Evolutionary conservation across 2,888 invertebrate species (phyloP).

Genomic region (Mimumesa dahlbomi): DNA sequence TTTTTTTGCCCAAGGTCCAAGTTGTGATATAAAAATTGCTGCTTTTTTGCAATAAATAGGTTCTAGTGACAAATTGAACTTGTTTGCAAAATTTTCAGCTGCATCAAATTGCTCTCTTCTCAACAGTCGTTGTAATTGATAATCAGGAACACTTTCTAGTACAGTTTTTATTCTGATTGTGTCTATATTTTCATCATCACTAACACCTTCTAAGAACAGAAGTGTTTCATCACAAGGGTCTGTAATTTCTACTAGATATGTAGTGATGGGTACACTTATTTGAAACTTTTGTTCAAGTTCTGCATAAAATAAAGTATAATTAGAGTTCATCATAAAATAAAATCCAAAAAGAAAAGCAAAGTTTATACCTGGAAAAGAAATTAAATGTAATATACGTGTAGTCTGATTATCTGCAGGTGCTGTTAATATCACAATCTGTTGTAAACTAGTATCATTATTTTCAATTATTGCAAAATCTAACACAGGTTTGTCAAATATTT

Average conservation of each 20-base stretch:
- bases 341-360: conserved; percentile 21
- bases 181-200: conserved; percentile 58
- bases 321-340: conserved; percentile 36
- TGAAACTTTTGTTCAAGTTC: conserved; percentile 73
- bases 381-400: conserved; percentile 56
- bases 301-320: conserved; percentile 39
- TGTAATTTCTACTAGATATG: conserved; percentile 70
- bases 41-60: conserved; percentile 80
- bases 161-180: conserved; percentile 76
- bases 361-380: conserved; percentile 71
- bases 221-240: conserved; percentile 69
- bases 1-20: conserved; percentile 70
- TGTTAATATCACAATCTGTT: conserved; percentile 68
- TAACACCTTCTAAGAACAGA: conserved; percentile 74
- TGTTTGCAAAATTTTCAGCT: conserved; percentile 80
- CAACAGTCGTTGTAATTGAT: conserved; percentile 80
- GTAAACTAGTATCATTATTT: conserved; percentile 56
- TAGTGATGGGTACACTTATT: conserved; percentile 68
- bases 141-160: conserved; percentile 80
- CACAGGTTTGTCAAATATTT: conserved; percentile 63
- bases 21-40: conserved; percentile 73
- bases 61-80: conserved; percentile 78
- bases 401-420: conserved; percentile 29
- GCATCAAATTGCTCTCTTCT: conserved; percentile 80
- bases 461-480: conserved; percentile 69